Base-by-base conservation (phyloP, 2,113 vertebrate genomes). In the Nasalis larvatus region DNA sequence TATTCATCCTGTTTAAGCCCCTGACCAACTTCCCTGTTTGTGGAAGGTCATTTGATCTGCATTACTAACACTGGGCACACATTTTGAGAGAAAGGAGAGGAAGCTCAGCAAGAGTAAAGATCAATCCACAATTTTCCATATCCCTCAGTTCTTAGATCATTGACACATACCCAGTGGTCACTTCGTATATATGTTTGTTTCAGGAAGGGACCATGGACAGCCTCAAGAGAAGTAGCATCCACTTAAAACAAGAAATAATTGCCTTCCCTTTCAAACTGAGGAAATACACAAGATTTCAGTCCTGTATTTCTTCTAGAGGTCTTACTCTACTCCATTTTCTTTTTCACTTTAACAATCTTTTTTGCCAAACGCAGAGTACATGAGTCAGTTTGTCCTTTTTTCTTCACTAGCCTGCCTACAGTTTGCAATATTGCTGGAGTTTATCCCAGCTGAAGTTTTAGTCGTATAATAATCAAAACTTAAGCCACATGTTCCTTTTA, bases 391-490 rank as follows among this genome's bases (percentile, higher is more conserved):
- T 13, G 13, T 77, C 14, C 42, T 52, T 86, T 94, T 77, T 27
- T 54, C 60, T 94, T 63, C 60, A 27, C 83, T 74, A 69, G 32
- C 66, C 49, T 77, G 10, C 69, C 35, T 74, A 12, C 18, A 82
- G 54, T 58, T 80, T 66, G n/a, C n/a, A 56, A 30, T 69, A 47
- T 25, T 69, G 27, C 40, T 80, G 25, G 25, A 14, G 7, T 86
- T 92, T 97, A 73, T 66, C 81, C 25, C 40, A 45, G 8, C 45
- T 69, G 60, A 76, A 83, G 89, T 94, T 66, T 82, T 82, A 87
- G 42, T 91, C 58, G 84, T 30, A 25, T 17, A 91, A 80, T 56
- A 90, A 91, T 93, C 89, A 91, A 77, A 85, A 92, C 8, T 37
- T 85, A 84, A 96, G 47, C 27, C 3, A 73, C 8, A 60, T 84